Percentiles rank a stretch among this genome's conserved stretches.
Conservation (phyloP, 2,797 vertebrate genomes). For the Buphagus erythrorhynchus region DNA sequence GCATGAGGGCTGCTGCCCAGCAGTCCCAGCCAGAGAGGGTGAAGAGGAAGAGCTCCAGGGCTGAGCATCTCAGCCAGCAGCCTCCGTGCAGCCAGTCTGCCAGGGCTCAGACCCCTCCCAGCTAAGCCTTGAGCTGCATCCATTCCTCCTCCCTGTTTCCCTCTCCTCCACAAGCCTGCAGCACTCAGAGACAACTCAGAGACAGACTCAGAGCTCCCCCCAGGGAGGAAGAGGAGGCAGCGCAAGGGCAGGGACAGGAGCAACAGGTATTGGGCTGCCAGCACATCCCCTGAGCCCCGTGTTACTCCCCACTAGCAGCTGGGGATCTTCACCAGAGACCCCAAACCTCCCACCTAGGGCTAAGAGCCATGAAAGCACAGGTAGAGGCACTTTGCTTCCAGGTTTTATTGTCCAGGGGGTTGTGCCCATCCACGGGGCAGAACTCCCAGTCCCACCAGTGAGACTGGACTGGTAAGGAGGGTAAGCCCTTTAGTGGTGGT, state of each 20-base stretch:
- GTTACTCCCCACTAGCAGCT: rapidly evolving
- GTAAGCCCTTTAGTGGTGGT: background rate
- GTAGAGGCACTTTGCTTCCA: background rate
- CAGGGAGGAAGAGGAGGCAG: constrained; percentile 24
- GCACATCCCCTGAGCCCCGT: background rate
- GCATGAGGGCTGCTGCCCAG: rapidly evolving
- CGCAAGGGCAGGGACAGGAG: background rate
- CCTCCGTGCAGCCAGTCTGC: rapidly evolving
- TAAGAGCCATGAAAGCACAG: background rate
- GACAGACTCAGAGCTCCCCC: constrained; percentile 42
- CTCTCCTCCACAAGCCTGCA: background rate
- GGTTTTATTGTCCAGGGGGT: background rate
- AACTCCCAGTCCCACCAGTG: background rate
- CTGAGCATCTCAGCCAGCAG: background rate
- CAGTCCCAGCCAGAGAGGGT: background rate
- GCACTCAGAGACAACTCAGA: background rate
- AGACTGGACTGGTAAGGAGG: background rate
- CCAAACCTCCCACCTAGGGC: background rate
- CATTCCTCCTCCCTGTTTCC: background rate
- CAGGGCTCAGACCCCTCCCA: background rate
- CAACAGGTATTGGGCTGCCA: rapidly evolving
- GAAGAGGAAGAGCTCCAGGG: background rate
- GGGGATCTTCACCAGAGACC: background rate
- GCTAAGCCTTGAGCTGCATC: background rate
- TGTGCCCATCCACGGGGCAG: rapidly evolving